Evolutionary conservation across 2,888 invertebrate genomes (phyloP).

Genomic region (Hirtodrosophila confusa): DNA sequence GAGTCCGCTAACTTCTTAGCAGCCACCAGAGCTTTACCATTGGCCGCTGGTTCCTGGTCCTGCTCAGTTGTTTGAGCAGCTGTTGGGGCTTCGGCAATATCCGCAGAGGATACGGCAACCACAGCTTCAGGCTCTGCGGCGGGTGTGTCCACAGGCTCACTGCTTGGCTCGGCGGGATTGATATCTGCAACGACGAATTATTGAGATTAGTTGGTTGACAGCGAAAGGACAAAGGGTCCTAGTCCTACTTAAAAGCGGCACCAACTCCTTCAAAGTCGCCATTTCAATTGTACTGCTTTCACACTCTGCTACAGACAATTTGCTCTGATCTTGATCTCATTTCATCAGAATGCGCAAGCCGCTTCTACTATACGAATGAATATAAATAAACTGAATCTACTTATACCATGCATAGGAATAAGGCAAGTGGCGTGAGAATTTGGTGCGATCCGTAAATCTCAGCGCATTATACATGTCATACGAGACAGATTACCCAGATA

Average conservation of each 20-base stretch:
- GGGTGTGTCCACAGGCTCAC: slow-evolving; percentile 6
- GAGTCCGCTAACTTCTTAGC: slow-evolving; percentile 28
- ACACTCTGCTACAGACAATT: not conserved
- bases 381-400: not conserved
- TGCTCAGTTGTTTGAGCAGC: not conserved
- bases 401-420: not conserved
- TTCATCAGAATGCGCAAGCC: slow-evolving; percentile 37
- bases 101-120: slow-evolving; percentile 7
- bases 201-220: not conserved
- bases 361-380: not conserved
- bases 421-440: not conserved
- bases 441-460: slow-evolving; percentile 12
- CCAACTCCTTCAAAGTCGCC: slow-evolving; percentile 45
- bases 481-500: slow-evolving; percentile 7
- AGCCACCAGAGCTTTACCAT: slow-evolving; percentile 41
- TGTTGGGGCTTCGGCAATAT: not conserved
- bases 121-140: slow-evolving; percentile 6
- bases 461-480: slow-evolving; percentile 5
- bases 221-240: not conserved
- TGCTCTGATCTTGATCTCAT: slow-evolving; percentile 19
- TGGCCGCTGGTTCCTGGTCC: slow-evolving; percentile 17
- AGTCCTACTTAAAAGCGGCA: slow-evolving; percentile 63
- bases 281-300: slow-evolving; percentile 9
- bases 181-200: slow-evolving; percentile 44
- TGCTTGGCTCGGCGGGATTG: slow-evolving; percentile 40